Conservation (phyloP, 2,113 vertebrate species). For the Aepyceros melampus region DNA sequence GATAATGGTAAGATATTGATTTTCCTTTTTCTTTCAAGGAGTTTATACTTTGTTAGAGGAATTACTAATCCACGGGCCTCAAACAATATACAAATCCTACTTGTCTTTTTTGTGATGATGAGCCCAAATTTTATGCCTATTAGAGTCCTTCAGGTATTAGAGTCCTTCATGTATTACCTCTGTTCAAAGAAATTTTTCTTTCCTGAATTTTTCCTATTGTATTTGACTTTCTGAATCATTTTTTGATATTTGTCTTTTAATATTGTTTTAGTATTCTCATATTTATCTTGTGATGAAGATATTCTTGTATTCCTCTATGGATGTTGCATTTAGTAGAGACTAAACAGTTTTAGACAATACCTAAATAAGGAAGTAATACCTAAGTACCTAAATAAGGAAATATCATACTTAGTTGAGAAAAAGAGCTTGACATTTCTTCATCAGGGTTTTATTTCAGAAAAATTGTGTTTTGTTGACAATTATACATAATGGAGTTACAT, state of each 20-base stretch:
- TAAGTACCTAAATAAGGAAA: neutral
- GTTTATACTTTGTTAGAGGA: neutral
- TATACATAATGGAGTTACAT: neutral
- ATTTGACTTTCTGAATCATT: neutral
- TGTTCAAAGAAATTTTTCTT: neutral
- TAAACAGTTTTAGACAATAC: neutral
- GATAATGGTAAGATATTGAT: neutral
- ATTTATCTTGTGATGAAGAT: neutral
- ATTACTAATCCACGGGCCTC: neutral
- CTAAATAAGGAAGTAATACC: neutral
- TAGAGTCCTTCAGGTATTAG: neutral
- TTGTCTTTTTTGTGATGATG: neutral
- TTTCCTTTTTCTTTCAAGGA: neutral
- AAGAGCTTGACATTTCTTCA: neutral
- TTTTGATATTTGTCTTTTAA: neutral
- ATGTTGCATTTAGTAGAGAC: neutral
- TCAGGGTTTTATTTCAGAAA: slow-evolving; percentile 14
- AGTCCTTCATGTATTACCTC: neutral
- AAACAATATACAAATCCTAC: neutral
- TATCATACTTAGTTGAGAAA: neutral
- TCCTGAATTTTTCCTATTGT: neutral
- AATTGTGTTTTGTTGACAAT: neutral
- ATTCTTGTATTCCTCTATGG: neutral
- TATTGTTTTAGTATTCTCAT: neutral
- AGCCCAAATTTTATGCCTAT: neutral